These are phyloP conservation scores for Indri indri DNA, from an alignment of 2,113 vertebrate genomes.

Conservation along the genomic window DNA sequence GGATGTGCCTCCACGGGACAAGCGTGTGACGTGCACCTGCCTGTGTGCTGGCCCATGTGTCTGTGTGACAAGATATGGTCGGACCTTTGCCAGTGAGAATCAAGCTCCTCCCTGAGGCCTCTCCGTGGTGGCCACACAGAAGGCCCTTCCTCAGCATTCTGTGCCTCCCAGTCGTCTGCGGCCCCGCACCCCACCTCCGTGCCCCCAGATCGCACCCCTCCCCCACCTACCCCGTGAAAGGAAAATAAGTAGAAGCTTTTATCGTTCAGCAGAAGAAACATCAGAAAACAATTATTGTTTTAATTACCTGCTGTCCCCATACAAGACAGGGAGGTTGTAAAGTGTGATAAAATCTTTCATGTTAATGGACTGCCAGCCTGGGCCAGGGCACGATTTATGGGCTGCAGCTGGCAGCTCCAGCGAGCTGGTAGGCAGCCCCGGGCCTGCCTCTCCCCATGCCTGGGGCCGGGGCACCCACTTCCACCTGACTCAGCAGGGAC, in stretches of 20 bases:
- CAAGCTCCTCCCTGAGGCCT: not conserved
- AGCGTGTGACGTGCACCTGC: accelerated
- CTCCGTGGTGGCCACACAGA: not conserved
- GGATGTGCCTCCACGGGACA: not conserved
- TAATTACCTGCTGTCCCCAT: constrained; percentile 87
- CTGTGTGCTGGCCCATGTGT: not conserved
- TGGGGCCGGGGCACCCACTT: not conserved
- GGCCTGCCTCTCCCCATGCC: not conserved
- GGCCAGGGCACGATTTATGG: constrained; percentile 81
- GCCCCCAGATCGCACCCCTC: not conserved
- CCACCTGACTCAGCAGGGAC: no score
- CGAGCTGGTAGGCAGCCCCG: constrained; percentile 54
- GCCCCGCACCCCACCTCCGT: not conserved
- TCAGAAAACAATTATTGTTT: constrained; percentile 88
- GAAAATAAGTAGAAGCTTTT: constrained; percentile 79
- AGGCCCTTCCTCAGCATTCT: not conserved
- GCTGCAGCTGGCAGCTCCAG: constrained; percentile 80
- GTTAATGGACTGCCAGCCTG: constrained; percentile 84
- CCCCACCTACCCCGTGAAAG: constrained; percentile 44
- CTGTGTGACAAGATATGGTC: not conserved
- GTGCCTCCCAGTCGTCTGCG: not conserved
- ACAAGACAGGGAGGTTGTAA: constrained; percentile 79
- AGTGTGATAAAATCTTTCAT: constrained; percentile 84
- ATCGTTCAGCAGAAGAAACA: constrained; percentile 81
- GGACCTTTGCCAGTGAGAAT: not conserved